phyloP scores from a whole-genome alignment of 2,113 vertebrate species.

The Glareola pratincola region DNA sequence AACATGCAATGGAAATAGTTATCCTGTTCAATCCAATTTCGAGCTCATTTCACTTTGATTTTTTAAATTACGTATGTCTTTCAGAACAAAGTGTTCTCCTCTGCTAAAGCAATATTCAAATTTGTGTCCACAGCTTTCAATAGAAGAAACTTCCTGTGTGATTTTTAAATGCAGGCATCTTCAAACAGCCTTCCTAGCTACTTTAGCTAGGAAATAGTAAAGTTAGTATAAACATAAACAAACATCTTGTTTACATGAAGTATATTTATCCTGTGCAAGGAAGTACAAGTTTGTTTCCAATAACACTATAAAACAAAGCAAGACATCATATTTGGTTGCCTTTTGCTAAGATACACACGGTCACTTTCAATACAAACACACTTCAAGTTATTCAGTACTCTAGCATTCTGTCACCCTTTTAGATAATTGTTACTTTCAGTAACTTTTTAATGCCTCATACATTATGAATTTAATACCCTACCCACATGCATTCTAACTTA shows the following conservation, averaged over 20 bases:
- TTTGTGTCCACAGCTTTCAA: background rate
- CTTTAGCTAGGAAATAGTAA: background rate
- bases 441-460: background rate
- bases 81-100: background rate
- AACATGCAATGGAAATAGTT: background rate
- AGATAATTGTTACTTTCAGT: background rate
- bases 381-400: background rate
- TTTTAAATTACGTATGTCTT: background rate
- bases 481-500: fast-evolving
- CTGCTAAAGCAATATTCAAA: background rate
- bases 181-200: background rate
- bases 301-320: background rate
- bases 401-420: background rate
- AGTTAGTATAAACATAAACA: background rate
- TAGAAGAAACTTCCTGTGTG: background rate
- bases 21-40: background rate
- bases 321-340: background rate
- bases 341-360: background rate
- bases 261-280: background rate
- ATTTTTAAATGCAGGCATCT: background rate
- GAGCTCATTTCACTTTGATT: background rate
- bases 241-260: background rate
- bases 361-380: background rate
- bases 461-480: background rate
- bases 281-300: background rate